Conservation (phyloP, 2,888 invertebrate genomes). For the Leucoptera coffeella region DNA sequence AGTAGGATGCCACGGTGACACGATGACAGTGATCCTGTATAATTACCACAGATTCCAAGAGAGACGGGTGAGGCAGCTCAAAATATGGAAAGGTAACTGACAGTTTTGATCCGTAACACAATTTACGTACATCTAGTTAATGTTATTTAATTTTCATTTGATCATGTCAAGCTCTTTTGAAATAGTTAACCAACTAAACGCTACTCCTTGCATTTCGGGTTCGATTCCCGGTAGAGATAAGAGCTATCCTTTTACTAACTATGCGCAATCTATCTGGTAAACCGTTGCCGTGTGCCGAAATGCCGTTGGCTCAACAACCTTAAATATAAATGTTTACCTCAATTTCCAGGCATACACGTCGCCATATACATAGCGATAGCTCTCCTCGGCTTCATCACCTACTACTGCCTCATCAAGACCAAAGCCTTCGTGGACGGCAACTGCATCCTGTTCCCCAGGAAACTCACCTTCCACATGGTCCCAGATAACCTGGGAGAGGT, state of each 20-base stretch:
- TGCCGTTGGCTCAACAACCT: too few relatives aligned
- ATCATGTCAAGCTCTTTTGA: too few relatives aligned
- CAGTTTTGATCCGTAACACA: too few relatives aligned
- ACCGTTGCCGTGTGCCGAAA: constrained; percentile 22
- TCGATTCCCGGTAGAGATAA: too few relatives aligned
- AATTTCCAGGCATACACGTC: constrained; percentile 20
- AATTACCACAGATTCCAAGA: constrained; percentile 31
- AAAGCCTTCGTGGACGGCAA: constrained; percentile 24
- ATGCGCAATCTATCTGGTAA: constrained; percentile 20
- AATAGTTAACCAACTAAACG: too few relatives aligned
- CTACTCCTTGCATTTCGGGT: too few relatives aligned
- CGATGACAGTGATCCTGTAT: constrained; percentile 33
- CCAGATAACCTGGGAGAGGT: constrained; percentile 8
- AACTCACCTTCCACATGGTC: constrained; percentile 20
- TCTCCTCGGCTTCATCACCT: constrained; percentile 28
- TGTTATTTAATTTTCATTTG: too few relatives aligned
- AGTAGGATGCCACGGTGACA: constrained; percentile 9
- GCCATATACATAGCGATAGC: constrained; percentile 23
- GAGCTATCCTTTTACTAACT: too few relatives aligned
- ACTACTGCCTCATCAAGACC: constrained; percentile 26
- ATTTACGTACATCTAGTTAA: too few relatives aligned
- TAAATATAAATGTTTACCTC: too few relatives aligned
- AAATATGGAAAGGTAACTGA: constrained; percentile 35
- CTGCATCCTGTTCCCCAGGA: constrained; percentile 25
- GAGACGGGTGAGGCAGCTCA: constrained; percentile 23